Base-by-base conservation (phyloP, 2,797 vertebrate species). In the Siniperca scherzeri region DNA sequence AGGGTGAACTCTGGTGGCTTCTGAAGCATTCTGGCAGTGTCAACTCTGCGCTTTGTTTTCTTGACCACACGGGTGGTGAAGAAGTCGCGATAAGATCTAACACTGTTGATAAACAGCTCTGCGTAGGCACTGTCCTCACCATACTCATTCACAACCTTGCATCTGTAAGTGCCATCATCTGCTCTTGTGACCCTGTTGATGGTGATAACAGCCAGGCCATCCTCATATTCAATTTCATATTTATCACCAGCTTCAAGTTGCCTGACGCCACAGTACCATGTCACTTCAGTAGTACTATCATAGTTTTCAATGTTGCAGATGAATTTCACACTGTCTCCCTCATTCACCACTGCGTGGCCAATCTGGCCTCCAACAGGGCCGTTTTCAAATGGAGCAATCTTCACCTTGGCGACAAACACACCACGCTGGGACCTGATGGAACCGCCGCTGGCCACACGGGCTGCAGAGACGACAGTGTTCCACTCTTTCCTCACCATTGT, bases 1-100 rank as follows among this genome's bases (percentile, higher is more conserved):
- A 99, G 94, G 9, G 99, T 99, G 91, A 99, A 99, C 95, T 99
- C 99, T 64, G 99, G 99, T 79, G 99, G 98, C 91, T 94, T 97
- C 93, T 99, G 98, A 36, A 99, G 93, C 82, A 99, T 96, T 89
- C 98, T 97, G 91, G 97, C 96, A 21, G 98, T 94, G 88, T 99
- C 99, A 36, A 98, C 93, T 84, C 98, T 97, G 85, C 98, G 97
- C 89, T 99, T 99, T 38, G 98, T 97, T 93, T 92, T 99, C 96
- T 96, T 98, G 73, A 98, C 96, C 67, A 97, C 97, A 85, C 98
- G 97, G 65, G 95, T 80, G 73, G 96, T 97, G 90, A 97, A 99
- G 93, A 96, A 97, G 74, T 98, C 97, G 0, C 96, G 96, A 86
- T 97, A 96, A 80, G 96, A 96, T 94, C 99, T 97, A 61, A 99